Evolutionary conservation across 2,888 invertebrate species (phyloP), one percentile per base, ranked within the genome.

Genomic region (Lysandra coridon): DNA sequence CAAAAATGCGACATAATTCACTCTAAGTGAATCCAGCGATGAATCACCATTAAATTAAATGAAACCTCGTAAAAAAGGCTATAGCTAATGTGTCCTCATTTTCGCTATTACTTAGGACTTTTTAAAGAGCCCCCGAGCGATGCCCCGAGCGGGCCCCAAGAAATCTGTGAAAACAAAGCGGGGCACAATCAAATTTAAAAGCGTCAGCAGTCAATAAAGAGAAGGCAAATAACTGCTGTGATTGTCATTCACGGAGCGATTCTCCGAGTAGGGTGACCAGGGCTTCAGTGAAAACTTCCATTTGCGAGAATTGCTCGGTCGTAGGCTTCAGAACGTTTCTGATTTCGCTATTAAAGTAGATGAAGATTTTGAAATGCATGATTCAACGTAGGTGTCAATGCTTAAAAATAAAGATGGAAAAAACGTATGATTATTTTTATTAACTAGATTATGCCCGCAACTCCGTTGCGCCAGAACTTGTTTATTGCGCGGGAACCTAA

Each of bases 161-260:
- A 81, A 80, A 81, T 73, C 82, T 82, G 80, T 81, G 82, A 83
- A 84, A 85, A 86, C 85, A 85, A 84, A 85, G 85, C 84, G 85
- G 83, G 84, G 83, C 80, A 84, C 86, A 87, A 89, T 88, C 88
- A 86, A 87, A 85, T 88, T 87, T 85, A 86, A 88, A 87, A 87
- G 86, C 85, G 83, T 83, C 85, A 85, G 84, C 85, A 88, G 88
- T 88, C 88, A 88, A 88, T 88, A 88, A 86, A 85, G 85, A 82
- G 83, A 84, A 81, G 83, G 85, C 84, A 85, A 86, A 85, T 84
- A 86, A 83, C 85, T 82, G 84, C 84, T 85, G 85, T 84, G 86
- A 86, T 87, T 87, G 86, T 86, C 85, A 87, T 85, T 85, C 85
- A 62, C 79, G 80, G 80, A 82, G 83, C 83, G 83, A 80, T 81